Base-by-base conservation (phyloP, 2,113 vertebrate genomes). In the Halichoeres trimaculatus region DNA sequence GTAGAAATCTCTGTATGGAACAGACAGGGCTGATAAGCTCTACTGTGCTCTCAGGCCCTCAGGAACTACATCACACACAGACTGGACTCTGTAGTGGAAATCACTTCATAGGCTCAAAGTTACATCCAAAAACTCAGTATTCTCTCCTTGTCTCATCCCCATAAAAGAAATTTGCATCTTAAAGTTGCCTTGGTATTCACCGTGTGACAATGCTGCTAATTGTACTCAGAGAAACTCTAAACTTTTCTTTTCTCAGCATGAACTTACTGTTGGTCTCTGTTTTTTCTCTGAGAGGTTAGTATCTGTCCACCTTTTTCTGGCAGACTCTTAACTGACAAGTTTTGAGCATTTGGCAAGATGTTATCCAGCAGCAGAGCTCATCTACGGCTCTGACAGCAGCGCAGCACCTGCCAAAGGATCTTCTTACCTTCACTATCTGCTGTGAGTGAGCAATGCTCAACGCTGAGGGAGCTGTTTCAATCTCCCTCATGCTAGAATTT, bases 251-350 rank as follows among this genome's bases (percentile, higher is more conserved):
- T 60, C 34, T 69, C 68, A 48, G 55, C 68, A 70, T 51, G 59
- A 88, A 81, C 73, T 93, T 84, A 69, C 84, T 81, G 78, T 85
- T 52, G 61, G 81, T 87, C 87, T 90, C 91, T 89, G 84, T 89
- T 89, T 87, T 87, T 80, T 86, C 88, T 91, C 60, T 23, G 24
- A 70, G 89, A 93, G 91, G 93, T 92, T 90, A 91, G 91, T 91
- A 91, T 80, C 78, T 88, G 88, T 91, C 92, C 85, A 83, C 88
- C 83, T 82, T 83, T 85, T 85, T 85, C 78, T 88, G 82, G 86
- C 88, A 75, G 77, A 84, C 86, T 86, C 81, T 80, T 91, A 91
- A 91, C 92, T 95, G 93, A 94, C 94, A 94, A 92, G 92, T 80
- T 89, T 90, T 79, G 70, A 86, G 87, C 88, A 89, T 92, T 90